Percentiles rank a stretch among this genome's conserved stretches.
phyloP scores from a whole-genome alignment of 1,140 invertebrate species.

The Cydia amplana region DNA sequence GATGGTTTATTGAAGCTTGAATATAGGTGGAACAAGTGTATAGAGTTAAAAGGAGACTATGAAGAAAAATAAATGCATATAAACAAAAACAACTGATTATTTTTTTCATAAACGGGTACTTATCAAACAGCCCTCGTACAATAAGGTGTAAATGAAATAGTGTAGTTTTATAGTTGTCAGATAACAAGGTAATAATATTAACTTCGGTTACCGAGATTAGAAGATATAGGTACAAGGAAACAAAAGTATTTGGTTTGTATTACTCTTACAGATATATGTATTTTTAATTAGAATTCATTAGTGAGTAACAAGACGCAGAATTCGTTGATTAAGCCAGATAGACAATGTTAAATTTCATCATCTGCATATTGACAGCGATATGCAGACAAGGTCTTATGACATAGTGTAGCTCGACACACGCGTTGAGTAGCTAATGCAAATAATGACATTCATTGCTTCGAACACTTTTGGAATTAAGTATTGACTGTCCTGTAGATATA shows the following conservation, averaged over 20 bases:
- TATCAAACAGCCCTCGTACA: too few species aligned
- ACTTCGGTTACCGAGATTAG: too few species aligned
- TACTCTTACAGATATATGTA: background rate
- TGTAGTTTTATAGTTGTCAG: too few species aligned
- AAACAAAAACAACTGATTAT: too few species aligned
- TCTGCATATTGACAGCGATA: conserved; percentile 13
- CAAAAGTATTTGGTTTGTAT: background rate
- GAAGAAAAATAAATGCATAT: too few species aligned
- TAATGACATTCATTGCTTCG: conserved; percentile 18
- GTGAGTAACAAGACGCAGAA: background rate
- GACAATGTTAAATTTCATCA: conserved; percentile 19
- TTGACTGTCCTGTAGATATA: conserved; percentile 16
- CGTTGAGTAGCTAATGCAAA: background rate
- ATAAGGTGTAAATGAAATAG: too few species aligned
- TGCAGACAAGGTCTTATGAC: conserved; percentile 23
- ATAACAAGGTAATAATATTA: too few species aligned
- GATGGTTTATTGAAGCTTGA: too few species aligned
- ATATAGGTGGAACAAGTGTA: too few species aligned
- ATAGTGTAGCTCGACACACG: conserved; percentile 12
- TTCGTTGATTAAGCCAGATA: background rate
- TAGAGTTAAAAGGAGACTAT: too few species aligned
- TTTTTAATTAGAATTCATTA: background rate
- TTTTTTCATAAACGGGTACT: too few species aligned
- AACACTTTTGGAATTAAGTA: conserved; percentile 19
- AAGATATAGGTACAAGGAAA: too few species aligned